These are phyloP conservation scores for Microtus ochrogaster DNA, from an alignment of 2,113 vertebrate species.

Conservation along the genomic window DNA sequence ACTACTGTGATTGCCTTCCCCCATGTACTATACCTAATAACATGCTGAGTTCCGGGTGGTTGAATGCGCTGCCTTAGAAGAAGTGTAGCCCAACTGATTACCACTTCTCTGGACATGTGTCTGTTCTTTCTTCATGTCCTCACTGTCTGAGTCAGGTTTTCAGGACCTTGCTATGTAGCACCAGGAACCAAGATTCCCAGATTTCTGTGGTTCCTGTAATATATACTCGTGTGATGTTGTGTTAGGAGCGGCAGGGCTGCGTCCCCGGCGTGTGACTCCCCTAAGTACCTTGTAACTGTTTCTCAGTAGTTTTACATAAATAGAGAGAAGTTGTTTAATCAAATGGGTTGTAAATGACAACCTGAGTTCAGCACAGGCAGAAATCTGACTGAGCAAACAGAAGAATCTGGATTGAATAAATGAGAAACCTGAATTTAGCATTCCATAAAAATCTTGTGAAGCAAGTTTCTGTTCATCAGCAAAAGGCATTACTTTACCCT, in stretches of 20 bases:
- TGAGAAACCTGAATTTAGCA: no score
- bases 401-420: background rate
- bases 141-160: background rate
- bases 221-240: background rate
- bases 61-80: background rate
- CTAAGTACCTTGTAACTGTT: background rate
- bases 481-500: background rate
- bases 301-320: background rate
- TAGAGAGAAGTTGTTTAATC: background rate
- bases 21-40: background rate
- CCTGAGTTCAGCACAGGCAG: background rate
- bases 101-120: background rate
- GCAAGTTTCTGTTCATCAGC: background rate
- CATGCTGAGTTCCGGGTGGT: background rate
- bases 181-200: background rate
- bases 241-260: no score
- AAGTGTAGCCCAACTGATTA: background rate
- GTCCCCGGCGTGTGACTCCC: background rate
- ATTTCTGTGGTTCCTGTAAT: background rate
- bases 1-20: background rate
- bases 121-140: background rate
- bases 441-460: background rate
- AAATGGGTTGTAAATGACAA: background rate
- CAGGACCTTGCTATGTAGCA: background rate
- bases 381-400: background rate